Conservation (phyloP, 2,113 vertebrate species). For the Carettochelys insculpta region DNA sequence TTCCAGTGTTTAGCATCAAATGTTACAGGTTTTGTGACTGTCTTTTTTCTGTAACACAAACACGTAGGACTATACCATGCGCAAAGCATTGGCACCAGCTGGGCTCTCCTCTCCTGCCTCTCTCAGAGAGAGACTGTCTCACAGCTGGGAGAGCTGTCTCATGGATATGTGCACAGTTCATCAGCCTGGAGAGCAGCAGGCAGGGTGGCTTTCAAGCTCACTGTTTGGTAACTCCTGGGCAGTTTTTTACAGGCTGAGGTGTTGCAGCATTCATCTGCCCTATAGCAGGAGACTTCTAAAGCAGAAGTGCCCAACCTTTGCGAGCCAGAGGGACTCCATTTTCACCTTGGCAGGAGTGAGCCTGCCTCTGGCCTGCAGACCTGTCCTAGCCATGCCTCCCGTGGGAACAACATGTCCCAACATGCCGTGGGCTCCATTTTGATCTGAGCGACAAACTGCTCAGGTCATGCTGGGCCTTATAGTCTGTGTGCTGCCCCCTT, state of each 20-base stretch:
- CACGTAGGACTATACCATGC: fast-evolving
- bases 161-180: not conserved
- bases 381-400: not conserved
- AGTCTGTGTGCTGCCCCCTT: fast-evolving
- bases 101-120: not conserved
- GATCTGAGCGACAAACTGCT: not conserved
- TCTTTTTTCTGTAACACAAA: not conserved
- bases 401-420: not conserved
- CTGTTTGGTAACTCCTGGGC: not conserved
- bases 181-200: not conserved
- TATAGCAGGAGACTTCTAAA: not conserved
- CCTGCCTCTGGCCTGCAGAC: not conserved
- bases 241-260: not conserved
- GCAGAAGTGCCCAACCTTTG: not conserved
- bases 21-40: not conserved
- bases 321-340: not conserved
- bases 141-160: fast-evolving
- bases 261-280: not conserved
- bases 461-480: not conserved
- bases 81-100: not conserved
- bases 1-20: not conserved
- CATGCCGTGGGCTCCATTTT: not conserved
- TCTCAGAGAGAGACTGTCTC: not conserved
- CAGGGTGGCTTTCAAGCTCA: fast-evolving
- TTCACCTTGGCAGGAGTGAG: fast-evolving